Base-by-base conservation (phyloP, 2,888 invertebrate species). In the Hylaea fasciaria region DNA sequence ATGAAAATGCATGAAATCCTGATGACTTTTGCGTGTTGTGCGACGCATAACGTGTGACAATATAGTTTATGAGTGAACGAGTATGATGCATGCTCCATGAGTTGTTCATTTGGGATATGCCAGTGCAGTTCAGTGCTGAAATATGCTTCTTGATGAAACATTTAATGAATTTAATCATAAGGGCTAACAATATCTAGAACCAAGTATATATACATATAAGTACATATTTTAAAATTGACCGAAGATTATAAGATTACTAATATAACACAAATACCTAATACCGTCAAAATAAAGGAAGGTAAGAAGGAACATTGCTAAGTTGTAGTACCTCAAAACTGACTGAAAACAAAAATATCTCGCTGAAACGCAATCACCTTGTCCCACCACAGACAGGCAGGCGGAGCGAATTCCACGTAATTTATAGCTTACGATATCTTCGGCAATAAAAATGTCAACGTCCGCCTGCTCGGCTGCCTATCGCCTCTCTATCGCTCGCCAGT, bases 401-500 rank as follows among this genome's bases (percentile, higher is more conserved):
- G 59, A 71, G 75, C 74, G 72, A 75, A 81, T 78, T 75, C 79
- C 73, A 60, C 59, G 69, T 80, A 80, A 85, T 89, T 88, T 87
- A 87, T 86, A 73, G 76, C 64, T 64, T 65, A 68, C 77, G 80
- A 83, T 89, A 89, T 87, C 85, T 81, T 67, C 66, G 57, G 81
- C 84, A 76, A 80, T 90, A 89, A 90, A 90, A 87, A 86, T 84
- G 88, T 89, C 89, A 85, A 79, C 87, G 81, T 78, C 75, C 72
- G 76, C 77, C 70, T 77, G 43, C 17, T 29, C 47, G 47, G 75
- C 74, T 74, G 77, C 76, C 80, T 84, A 83, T 83, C 83, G 76
- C 71, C 61, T 66, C 70, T 70, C 73, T 79, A 78, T 78, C 78
- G 69, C 59, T 63, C 47, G 53, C 69, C 70, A 68, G 68, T 69